Evolutionary conservation across 2,113 vertebrate genomes (phyloP).

Genomic region (Pteruthius melanotis): DNA sequence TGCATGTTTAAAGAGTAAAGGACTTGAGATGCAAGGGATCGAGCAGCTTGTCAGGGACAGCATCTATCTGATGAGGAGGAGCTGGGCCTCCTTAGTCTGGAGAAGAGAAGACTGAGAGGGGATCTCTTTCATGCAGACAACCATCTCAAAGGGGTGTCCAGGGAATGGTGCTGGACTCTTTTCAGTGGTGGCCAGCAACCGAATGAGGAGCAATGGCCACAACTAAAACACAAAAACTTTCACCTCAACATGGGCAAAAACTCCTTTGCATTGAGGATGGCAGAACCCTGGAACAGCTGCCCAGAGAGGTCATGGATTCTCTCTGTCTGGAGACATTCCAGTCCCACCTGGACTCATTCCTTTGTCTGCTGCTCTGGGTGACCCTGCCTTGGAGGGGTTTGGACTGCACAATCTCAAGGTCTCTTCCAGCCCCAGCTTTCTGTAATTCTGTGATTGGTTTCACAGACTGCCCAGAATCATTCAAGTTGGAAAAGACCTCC

Average conservation of each 20-base stretch:
- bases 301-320: background rate
- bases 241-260: background rate
- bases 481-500: background rate
- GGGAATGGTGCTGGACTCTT: background rate
- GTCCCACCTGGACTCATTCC: accelerated
- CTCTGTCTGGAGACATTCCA: background rate
- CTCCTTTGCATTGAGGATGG: background rate
- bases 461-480: background rate
- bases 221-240: background rate
- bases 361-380: background rate
- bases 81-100: background rate
- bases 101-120: background rate
- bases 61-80: background rate
- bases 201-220: background rate
- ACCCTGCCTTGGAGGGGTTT: background rate
- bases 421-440: background rate
- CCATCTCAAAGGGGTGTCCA: background rate
- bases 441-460: background rate
- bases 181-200: background rate
- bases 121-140: background rate
- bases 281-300: background rate
- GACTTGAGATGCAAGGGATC: background rate
- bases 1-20: background rate
- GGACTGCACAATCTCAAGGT: too few relatives aligned
- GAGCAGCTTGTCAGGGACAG: background rate